Evolutionary conservation across 2,113 vertebrate genomes (phyloP), one percentile per base, ranked within the genome.

Genomic region (Orthochromis indermauri): DNA sequence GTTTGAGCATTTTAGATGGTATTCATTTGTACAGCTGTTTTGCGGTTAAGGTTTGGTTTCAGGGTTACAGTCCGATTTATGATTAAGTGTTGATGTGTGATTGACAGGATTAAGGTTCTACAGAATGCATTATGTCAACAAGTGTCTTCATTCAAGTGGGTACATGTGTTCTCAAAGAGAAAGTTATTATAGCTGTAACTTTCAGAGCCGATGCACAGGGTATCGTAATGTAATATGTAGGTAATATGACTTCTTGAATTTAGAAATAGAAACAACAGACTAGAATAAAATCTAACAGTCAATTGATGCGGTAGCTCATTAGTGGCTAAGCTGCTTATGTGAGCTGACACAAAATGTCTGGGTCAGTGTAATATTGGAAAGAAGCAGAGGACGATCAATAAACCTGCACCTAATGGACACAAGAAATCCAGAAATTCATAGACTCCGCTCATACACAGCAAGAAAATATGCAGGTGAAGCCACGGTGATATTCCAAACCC

Each of bases 331-430:
- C 85, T 81, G 81, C 83, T 83, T 71, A 87, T 80, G 81, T 83
- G 80, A 90, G 84, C 82, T 26, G 51, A 90, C 47, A 55, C 80
- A 84, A 83, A 91, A 80, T 57, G 84, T 24, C 51, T 17, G 45
- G 83, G 81, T 81, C 85, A 89, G 79, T 93, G 89, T 85, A 66
- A 82, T 54, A 80, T 45, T 59, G 63, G 37, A 85, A 54, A 90
- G 89, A 84, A 86, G 85, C 78, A 85, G 88, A 33, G 24, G 83
- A 31, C 7, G 54, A 90, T 94, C 92, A 86, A 93, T 93, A 90
- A 88, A 87, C 16, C 49, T 79, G 68, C 71, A 76, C 24, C 80
- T 54, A 84, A 91, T 84, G 51, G 71, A 91, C 76, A 33, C 76
- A 19, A 84, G 55, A 83, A 89, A 86, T 61, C 55, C 35, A 68